Evolutionary conservation across 64 coral and sea anemone species (phyloP).

Genomic region (Stylophora pistillata): DNA sequence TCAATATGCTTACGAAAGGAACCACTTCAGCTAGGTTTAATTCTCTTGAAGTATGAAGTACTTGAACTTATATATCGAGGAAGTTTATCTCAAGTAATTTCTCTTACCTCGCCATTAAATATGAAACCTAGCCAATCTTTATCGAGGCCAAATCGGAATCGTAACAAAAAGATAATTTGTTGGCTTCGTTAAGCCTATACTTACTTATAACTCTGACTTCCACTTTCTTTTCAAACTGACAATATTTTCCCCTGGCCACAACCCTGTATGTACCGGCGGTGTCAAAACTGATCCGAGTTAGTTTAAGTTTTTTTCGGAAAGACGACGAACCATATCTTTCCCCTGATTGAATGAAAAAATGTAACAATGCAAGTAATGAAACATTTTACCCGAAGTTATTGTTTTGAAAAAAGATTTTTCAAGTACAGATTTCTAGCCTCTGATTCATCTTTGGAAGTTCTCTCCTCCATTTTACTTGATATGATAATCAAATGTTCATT

Average conservation of each 20-base stretch:
- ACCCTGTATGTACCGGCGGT: constrained; percentile 72
- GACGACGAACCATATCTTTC: constrained; percentile 29
- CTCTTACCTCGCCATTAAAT: no score
- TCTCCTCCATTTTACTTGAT: no score
- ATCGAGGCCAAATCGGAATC: no score
- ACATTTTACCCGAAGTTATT: background rate
- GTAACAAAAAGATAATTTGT: background rate
- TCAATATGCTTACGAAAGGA: no score
- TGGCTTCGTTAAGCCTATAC: background rate
- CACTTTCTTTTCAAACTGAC: constrained; percentile 73
- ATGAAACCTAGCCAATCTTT: no score
- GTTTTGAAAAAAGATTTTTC: no score
- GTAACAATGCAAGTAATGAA: background rate
- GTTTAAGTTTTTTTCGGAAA: constrained; percentile 77
- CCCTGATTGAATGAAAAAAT: background rate
- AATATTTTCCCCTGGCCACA: constrained; percentile 69
- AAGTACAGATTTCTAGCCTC: no score
- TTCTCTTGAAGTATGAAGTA: background rate
- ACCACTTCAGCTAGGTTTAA: no score
- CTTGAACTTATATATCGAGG: no score
- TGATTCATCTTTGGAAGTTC: no score
- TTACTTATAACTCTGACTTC: constrained; percentile 75
- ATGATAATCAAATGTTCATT: no score
- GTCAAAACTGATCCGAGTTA: constrained; percentile 39
- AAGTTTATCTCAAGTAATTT: no score